These are phyloP conservation scores for Timema podura DNA, from an alignment of 2,888 invertebrate genomes.

Conservation along the genomic window DNA sequence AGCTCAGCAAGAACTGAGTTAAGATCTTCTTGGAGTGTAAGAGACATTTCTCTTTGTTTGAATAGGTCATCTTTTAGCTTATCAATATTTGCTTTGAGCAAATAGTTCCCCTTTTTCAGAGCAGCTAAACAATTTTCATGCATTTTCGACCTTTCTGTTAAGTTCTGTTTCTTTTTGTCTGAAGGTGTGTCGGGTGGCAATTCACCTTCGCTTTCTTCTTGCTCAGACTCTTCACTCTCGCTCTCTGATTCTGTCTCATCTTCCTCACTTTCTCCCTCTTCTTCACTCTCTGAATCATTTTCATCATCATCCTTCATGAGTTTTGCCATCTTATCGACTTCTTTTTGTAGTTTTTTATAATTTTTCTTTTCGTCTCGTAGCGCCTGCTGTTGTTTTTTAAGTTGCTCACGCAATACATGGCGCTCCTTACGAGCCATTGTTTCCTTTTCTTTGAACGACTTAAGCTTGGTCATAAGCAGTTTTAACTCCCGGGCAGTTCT, in stretches of 20 bases:
- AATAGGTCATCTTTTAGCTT: constrained; percentile 79
- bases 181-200: constrained; percentile 60
- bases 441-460: constrained; percentile 37
- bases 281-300: constrained; percentile 46
- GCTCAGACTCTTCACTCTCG: constrained; percentile 62
- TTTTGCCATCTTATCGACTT: constrained; percentile 87
- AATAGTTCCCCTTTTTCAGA: constrained; percentile 81
- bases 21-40: constrained; percentile 73
- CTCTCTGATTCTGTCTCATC: constrained; percentile 51
- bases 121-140: constrained; percentile 76
- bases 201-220: constrained; percentile 62
- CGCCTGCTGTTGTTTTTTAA: constrained; percentile 62
- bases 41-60: constrained; percentile 76
- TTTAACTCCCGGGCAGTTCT: constrained; percentile 65
- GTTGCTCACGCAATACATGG: constrained; percentile 69
- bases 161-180: constrained; percentile 52
- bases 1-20: constrained; percentile 83
- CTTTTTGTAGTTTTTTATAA: constrained; percentile 77
- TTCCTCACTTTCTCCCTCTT: constrained; percentile 50
- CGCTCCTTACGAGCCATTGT: constrained; percentile 67
- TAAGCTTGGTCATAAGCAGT: constrained; percentile 53
- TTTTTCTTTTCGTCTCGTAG: constrained; percentile 72
- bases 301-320: constrained; percentile 74
- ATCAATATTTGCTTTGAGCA: constrained; percentile 84
- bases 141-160: constrained; percentile 54